Conservation (phyloP, 2,888 invertebrate species). For the Clivina fossor region DNA sequence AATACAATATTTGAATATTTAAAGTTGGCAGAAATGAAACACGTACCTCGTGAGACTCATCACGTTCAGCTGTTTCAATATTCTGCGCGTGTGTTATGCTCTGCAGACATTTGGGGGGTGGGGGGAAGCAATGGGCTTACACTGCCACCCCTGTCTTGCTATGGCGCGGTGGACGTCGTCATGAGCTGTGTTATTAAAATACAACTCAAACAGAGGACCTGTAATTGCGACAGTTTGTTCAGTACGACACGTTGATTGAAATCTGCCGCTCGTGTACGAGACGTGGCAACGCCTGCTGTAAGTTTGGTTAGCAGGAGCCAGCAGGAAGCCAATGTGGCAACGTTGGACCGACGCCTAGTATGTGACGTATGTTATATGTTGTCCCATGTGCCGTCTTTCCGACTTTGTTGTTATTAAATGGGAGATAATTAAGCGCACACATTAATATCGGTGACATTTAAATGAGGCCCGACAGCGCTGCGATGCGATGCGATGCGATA, state of each 20-base stretch:
- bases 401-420: conserved; percentile 24
- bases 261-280: conserved; percentile 20
- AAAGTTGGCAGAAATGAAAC: conserved; percentile 40
- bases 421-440: conserved; percentile 22
- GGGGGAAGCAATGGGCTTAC: neutral
- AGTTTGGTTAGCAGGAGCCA: neutral
- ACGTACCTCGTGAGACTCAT: conserved; percentile 39
- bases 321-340: neutral
- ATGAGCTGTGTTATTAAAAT: conserved; percentile 29
- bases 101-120: no score
- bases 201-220: conserved; percentile 27
- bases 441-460: conserved; percentile 29
- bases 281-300: conserved; percentile 1
- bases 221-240: conserved; percentile 28
- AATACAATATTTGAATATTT: conserved; percentile 40
- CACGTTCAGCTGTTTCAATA: conserved; percentile 39
- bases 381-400: conserved; percentile 3
- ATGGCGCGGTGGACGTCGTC: conserved; percentile 1
- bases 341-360: neutral
- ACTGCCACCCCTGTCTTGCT: neutral
- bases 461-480: conserved; percentile 16
- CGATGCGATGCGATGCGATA: conserved; percentile 2
- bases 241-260: conserved; percentile 29
- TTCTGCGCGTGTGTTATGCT: conserved; percentile 37
- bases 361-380: neutral